Evolutionary conservation across 2,888 invertebrate genomes (phyloP).

Genomic region (Lissocephala sabroskyi): DNA sequence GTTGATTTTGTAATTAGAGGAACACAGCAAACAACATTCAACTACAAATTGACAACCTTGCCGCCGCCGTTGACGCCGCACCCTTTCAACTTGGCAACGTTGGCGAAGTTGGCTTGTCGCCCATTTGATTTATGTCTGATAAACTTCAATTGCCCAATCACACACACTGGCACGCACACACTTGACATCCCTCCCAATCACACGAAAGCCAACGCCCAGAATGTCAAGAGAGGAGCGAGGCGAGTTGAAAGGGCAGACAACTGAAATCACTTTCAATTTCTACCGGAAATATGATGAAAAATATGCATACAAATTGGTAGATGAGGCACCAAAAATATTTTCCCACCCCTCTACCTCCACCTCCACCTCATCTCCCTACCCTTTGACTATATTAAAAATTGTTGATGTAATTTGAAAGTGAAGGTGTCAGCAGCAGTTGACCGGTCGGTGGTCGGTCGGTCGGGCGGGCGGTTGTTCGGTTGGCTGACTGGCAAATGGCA

Average conservation of each 20-base stretch:
- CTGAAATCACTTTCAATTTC: slow-evolving; percentile 8
- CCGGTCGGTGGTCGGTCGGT: slow-evolving; percentile 1
- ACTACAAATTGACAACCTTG: slow-evolving; percentile 1
- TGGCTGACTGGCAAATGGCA: background rate
- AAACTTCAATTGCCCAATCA: background rate
- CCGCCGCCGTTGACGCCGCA: too few species aligned
- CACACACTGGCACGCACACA: background rate
- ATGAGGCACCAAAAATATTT: too few species aligned
- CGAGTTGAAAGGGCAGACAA: background rate
- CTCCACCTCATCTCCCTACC: too few species aligned
- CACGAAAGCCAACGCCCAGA: background rate
- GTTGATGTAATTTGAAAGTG: too few species aligned
- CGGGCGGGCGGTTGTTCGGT: background rate
- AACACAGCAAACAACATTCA: slow-evolving; percentile 35
- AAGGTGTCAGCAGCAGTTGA: slow-evolving; percentile 22
- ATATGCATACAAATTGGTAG: slow-evolving; percentile 18
- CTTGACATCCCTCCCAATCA: background rate
- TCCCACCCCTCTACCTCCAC: too few species aligned
- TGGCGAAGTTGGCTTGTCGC: background rate
- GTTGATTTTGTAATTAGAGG: slow-evolving; percentile 33
- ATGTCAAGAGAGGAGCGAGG: background rate
- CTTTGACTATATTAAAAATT: too few species aligned
- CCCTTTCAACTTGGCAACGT: too few species aligned
- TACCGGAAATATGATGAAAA: slow-evolving; percentile 21
- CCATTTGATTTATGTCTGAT: slow-evolving; percentile 1